Percentiles rank a stretch among this genome's conserved stretches.
Conservation (phyloP, 2,797 vertebrate genomes). For the Parauchenoglanis punctatus region DNA sequence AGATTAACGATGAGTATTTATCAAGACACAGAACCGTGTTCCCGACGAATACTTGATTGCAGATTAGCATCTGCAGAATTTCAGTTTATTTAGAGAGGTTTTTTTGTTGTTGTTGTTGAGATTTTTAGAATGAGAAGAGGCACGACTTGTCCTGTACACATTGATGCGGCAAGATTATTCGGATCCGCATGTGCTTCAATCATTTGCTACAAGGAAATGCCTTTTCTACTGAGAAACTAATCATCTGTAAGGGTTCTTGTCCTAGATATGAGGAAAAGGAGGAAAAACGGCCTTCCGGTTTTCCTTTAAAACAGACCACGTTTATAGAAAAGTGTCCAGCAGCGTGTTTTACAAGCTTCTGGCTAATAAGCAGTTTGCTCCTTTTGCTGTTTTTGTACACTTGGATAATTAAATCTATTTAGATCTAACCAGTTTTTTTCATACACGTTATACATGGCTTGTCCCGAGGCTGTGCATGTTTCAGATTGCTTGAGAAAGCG, state of each 20-base stretch:
- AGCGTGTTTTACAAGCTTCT: slow-evolving; percentile 11
- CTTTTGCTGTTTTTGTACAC: slow-evolving; percentile 8
- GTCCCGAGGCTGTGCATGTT: slow-evolving; percentile 40
- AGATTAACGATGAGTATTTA: slow-evolving; percentile 73
- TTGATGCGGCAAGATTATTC: not conserved
- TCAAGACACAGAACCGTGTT: slow-evolving; percentile 59
- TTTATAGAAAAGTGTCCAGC: not conserved
- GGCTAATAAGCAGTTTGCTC: slow-evolving; percentile 34
- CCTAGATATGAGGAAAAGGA: not conserved
- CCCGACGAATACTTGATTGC: slow-evolving; percentile 65
- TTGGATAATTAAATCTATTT: slow-evolving; percentile 51
- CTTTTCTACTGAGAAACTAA: not conserved
- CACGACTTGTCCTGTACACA: not conserved
- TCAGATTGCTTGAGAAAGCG: slow-evolving; percentile 51
- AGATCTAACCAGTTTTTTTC: slow-evolving; percentile 23
- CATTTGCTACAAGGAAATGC: not conserved
- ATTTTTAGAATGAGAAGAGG: not conserved
- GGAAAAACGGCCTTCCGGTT: not conserved
- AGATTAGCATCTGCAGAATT: slow-evolving; percentile 55
- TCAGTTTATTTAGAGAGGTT: not conserved
- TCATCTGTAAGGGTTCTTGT: not conserved
- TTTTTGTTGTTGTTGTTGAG: too few relatives aligned
- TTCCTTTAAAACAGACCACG: not conserved
- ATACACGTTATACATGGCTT: slow-evolving; percentile 26
- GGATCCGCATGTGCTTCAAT: not conserved